Evolutionary conservation across 30 jellyfish, hydroid and myxozoan species (phyloP).

Genomic region (Aurelia aurita): DNA sequence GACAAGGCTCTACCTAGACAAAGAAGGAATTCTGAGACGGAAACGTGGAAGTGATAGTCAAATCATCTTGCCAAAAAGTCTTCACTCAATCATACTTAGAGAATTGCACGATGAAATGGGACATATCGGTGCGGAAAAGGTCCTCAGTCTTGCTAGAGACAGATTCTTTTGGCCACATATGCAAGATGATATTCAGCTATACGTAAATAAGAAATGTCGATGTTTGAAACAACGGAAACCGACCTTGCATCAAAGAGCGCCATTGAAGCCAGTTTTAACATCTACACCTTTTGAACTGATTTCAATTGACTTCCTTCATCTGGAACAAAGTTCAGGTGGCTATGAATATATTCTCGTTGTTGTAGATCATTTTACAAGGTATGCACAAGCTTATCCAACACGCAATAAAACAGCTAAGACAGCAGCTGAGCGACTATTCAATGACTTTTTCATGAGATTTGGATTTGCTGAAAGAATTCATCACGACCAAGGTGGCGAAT

Average conservation of each 20-base stretch:
- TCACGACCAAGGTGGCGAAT: constrained; percentile 70
- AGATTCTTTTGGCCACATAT: constrained; percentile 76
- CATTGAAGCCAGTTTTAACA: constrained; percentile 29
- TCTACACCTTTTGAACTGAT: constrained; percentile 47
- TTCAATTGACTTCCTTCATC: constrained; percentile 45
- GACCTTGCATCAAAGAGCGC: constrained; percentile 16
- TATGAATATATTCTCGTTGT: constrained; percentile 29
- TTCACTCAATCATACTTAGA: constrained; percentile 1
- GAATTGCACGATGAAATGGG: constrained; percentile 43
- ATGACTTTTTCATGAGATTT: constrained; percentile 41
- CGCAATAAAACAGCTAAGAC: constrained; percentile 59
- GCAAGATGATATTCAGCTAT: constrained; percentile 54
- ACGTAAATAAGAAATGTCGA: constrained; percentile 22
- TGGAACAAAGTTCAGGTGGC: constrained; percentile 36
- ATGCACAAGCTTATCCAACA: constrained; percentile 50
- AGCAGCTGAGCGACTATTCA: constrained; percentile 54
- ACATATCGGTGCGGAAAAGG: constrained; percentile 29
- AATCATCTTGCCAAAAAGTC: constrained; percentile 20
- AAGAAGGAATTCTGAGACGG: constrained; percentile 35
- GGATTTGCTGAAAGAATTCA: constrained; percentile 55
- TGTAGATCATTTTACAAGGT: constrained; percentile 55
- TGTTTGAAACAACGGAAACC: constrained; percentile 52
- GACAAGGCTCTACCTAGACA: constrained; percentile 22
- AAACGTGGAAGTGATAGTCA: constrained; percentile 32
- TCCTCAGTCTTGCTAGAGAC: constrained; percentile 16